Percentiles rank a stretch among this genome's conserved stretches.
Conservation (phyloP, 2,113 vertebrate genomes). For the Tenrec ecaudatus region DNA sequence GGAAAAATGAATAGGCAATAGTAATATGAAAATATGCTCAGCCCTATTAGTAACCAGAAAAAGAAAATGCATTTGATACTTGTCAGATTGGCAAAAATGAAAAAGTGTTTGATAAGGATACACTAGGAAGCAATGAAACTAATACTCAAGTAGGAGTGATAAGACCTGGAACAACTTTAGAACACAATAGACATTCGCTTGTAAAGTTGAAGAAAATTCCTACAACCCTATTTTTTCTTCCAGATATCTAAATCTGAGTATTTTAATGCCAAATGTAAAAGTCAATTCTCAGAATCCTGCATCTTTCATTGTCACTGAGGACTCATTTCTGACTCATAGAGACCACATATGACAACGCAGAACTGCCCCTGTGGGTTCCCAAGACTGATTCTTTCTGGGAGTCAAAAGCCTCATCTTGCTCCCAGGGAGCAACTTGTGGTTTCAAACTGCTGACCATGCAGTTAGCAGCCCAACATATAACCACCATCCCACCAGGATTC, state of each 20-base stretch:
- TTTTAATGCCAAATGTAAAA: neutral
- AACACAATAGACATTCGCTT: neutral
- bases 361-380: too few species aligned
- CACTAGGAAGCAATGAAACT: neutral
- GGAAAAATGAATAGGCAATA: neutral
- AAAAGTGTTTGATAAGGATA: neutral
- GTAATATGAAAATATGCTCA: neutral
- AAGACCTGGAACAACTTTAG: neutral
- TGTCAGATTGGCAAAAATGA: neutral
- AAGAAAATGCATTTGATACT: neutral
- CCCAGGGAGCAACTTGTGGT: too few species aligned
- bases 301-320: neutral
- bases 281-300: constrained; percentile 6
- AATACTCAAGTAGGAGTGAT: neutral
- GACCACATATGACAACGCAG: too few species aligned
- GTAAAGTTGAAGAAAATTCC: neutral
- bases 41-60: neutral
- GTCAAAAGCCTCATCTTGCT: too few species aligned
- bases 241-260: constrained; percentile 1
- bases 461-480: too few species aligned
- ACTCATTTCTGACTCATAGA: too few species aligned
- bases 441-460: too few species aligned
- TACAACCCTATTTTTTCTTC: neutral
- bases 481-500: too few species aligned
- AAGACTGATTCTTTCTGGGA: too few species aligned